These are phyloP conservation scores for Itoplectis maculator DNA, from an alignment of 2,888 invertebrate genomes.

Conservation along the genomic window DNA sequence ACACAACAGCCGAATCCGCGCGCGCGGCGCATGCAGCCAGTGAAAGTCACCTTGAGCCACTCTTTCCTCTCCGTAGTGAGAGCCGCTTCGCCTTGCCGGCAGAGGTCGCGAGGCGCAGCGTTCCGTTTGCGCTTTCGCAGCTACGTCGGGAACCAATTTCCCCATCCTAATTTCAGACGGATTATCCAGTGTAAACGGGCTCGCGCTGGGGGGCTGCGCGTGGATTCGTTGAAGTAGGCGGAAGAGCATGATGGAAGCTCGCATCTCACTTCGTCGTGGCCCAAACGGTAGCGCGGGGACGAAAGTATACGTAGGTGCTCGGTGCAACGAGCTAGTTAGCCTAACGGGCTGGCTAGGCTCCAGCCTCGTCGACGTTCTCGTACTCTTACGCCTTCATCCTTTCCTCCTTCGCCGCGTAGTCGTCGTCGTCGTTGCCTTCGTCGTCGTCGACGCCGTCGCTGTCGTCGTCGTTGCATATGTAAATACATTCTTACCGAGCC, in stretches of 20 bases:
- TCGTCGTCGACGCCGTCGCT: slow-evolving; percentile 39
- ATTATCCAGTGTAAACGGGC: slow-evolving; percentile 76
- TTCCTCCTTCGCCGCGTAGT: slow-evolving; percentile 31
- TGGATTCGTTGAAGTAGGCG: slow-evolving; percentile 35
- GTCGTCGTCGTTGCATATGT: slow-evolving; percentile 75
- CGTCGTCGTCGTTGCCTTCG: no score
- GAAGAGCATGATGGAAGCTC: slow-evolving; percentile 28
- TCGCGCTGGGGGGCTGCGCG: not conserved
- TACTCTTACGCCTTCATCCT: slow-evolving; percentile 15
- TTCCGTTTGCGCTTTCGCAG: slow-evolving; percentile 20
- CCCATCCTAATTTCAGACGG: slow-evolving; percentile 76
- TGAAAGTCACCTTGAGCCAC: slow-evolving; percentile 47
- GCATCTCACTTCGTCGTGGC: slow-evolving; percentile 12
- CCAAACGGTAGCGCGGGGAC: slow-evolving; percentile 2
- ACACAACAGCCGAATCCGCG: not conserved
- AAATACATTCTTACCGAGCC: slow-evolving; percentile 73
- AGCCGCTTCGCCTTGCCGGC: slow-evolving; percentile 54
- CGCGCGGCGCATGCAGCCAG: not conserved
- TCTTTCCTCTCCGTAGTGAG: not conserved
- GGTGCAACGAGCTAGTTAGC: slow-evolving; percentile 78
- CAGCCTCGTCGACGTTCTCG: slow-evolving; percentile 66
- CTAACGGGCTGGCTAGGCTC: slow-evolving; percentile 80
- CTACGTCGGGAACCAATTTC: slow-evolving; percentile 74
- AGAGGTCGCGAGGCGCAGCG: slow-evolving; percentile 26
- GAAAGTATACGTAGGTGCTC: slow-evolving; percentile 51